These are phyloP conservation scores for Clarias fuscus DNA, from an alignment of 2,797 vertebrate genomes.

Conservation along the genomic window DNA sequence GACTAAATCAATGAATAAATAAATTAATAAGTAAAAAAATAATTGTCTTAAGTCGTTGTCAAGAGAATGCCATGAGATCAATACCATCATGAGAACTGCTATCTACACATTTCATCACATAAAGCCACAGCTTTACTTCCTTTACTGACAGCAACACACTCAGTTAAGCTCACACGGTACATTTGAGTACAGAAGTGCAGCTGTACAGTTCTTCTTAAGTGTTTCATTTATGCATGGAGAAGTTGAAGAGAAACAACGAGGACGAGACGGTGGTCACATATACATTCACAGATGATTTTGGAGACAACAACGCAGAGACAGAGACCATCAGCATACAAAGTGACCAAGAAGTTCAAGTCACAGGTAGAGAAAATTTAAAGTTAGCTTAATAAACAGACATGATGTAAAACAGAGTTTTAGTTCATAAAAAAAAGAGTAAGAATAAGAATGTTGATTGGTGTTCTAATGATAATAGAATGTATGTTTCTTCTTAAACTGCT, in stretches of 20 bases:
- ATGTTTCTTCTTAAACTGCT: background rate
- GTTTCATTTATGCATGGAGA: background rate
- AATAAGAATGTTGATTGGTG: background rate
- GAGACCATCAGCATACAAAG: background rate
- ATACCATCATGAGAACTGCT: background rate
- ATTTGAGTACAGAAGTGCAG: background rate
- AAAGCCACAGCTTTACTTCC: background rate
- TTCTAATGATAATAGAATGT: background rate
- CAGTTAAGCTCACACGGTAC: background rate
- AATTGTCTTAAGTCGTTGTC: background rate
- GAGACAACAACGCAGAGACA: background rate
- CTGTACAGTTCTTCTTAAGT: background rate
- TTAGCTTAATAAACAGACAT: background rate
- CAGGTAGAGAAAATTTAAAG: background rate
- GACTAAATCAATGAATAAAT: too few relatives aligned
- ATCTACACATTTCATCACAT: background rate
- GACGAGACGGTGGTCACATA: background rate
- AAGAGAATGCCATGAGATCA: background rate
- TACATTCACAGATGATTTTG: background rate
- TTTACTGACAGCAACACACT: background rate
- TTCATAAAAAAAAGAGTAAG: too few relatives aligned
- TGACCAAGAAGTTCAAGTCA: background rate
- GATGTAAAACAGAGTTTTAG: background rate
- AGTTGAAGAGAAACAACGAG: background rate
- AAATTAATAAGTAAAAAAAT: background rate